Conservation (phyloP, 1,140 invertebrate genomes). For the Streblospio benedicti region DNA sequence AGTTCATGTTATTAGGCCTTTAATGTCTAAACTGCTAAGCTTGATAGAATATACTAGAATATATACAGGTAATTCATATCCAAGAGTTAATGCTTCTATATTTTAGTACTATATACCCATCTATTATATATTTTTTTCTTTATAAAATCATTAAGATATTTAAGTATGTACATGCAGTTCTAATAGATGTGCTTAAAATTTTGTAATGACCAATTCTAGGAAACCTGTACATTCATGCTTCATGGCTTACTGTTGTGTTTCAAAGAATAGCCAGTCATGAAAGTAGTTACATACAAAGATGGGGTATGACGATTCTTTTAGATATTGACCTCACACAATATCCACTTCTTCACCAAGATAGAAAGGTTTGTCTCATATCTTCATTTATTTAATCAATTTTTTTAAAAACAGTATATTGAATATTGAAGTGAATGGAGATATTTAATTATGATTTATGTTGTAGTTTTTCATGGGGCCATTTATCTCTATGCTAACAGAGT, state of each 20-base stretch:
- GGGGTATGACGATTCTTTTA: background rate
- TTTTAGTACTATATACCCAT: too few relatives aligned
- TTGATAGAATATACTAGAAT: conserved; percentile 25
- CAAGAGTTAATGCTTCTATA: too few relatives aligned
- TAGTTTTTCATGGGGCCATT: background rate
- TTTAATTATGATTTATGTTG: too few relatives aligned
- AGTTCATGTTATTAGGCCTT: conserved; percentile 53
- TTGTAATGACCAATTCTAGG: too few relatives aligned
- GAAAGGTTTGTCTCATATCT: background rate
- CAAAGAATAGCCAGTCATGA: conserved; percentile 2
- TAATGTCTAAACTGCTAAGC: conserved; percentile 42
- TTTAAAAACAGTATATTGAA: background rate
- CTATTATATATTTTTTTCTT: too few relatives aligned
- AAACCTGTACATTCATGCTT: background rate
- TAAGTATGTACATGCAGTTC: too few relatives aligned
- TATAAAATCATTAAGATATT: too few relatives aligned
- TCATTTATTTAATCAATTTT: background rate
- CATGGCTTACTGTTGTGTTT: background rate
- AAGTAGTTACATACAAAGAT: background rate
- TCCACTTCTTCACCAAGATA: background rate
- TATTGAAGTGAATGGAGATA: too few relatives aligned
- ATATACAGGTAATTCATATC: too few relatives aligned
- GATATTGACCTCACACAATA: background rate
- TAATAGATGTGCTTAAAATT: too few relatives aligned
- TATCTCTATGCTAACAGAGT: background rate